A percentile compares a stretch with the other conserved stretches of the same genome.
Evolutionary conservation across 1,140 invertebrate genomes (phyloP).

Genomic region (Drosophila neocordata): DNA sequence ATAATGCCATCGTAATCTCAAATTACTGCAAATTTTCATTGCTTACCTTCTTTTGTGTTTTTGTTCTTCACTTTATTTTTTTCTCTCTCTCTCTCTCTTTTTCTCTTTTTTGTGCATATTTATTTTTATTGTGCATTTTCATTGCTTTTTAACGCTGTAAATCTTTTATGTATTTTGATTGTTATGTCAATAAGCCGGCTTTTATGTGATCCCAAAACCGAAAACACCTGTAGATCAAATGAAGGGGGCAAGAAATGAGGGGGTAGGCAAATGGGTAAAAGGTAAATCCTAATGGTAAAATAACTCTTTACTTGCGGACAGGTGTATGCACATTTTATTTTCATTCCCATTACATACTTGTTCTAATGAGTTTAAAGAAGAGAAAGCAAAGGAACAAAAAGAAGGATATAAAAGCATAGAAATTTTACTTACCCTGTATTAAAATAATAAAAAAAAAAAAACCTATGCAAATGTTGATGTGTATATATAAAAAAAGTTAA

Average conservation of each 20-base stretch:
- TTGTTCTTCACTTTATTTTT: too few species aligned
- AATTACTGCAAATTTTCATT: constrained; percentile 77
- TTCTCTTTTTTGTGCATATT: constrained; percentile 44
- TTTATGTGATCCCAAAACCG: constrained; percentile 47
- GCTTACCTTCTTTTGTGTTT: constrained; percentile 48
- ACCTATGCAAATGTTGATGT: too few species aligned
- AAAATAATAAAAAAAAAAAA: too few species aligned
- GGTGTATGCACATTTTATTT: constrained; percentile 22
- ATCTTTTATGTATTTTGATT: constrained; percentile 71
- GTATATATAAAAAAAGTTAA: too few species aligned
- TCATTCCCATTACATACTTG: constrained; percentile 14
- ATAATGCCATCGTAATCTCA: constrained; percentile 74
- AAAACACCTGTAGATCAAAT: not conserved
- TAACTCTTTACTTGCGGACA: not conserved
- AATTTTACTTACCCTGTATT: too few species aligned
- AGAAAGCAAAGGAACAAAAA: constrained; percentile 1
- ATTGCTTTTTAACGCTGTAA: constrained; percentile 58
- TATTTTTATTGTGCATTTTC: constrained; percentile 62
- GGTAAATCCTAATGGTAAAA: not conserved
- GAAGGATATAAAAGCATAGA: too few species aligned
- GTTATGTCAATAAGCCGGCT: constrained; percentile 67
- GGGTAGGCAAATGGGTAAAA: not conserved
- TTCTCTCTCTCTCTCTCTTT: too few species aligned
- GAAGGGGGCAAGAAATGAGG: too few species aligned
- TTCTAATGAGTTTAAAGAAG: not conserved